Evolutionary conservation across 2,888 invertebrate genomes (phyloP).

Genomic region (Mimumesa dahlbomi): DNA sequence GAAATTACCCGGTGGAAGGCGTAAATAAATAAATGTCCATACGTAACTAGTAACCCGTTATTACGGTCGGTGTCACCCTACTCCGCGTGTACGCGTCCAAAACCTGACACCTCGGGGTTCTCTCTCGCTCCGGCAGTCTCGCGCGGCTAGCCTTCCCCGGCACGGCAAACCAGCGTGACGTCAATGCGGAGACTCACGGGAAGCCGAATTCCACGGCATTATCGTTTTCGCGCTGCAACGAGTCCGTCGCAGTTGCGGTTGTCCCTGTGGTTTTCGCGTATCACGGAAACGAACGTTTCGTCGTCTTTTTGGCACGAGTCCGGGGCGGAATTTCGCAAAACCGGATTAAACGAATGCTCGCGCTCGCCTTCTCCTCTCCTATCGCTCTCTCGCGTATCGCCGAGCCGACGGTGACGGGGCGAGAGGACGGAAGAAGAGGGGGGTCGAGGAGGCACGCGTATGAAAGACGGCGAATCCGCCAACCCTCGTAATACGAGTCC

Average conservation of each 20-base stretch:
- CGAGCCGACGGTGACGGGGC: constrained; percentile 15
- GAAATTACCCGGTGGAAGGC: constrained; percentile 66
- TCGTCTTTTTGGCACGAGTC: constrained; percentile 3
- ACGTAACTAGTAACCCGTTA: constrained; percentile 74
- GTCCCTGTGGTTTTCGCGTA: neutral
- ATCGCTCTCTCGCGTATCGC: no score
- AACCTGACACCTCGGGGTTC: constrained; percentile 44
- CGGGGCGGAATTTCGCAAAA: no score
- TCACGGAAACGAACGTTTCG: neutral
- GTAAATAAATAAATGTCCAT: constrained; percentile 75
- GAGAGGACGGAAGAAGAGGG: neutral
- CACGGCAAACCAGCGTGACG: constrained; percentile 37
- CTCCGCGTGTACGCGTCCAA: constrained; percentile 46
- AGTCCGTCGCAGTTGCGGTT: constrained; percentile 4
- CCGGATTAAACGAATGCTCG: no score
- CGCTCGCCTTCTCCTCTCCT: no score
- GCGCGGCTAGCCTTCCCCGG: constrained; percentile 14
- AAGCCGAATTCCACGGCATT: constrained; percentile 41
- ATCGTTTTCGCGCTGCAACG: constrained; percentile 38
- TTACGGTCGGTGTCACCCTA: constrained; percentile 71
- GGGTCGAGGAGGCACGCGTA: constrained; percentile 33
- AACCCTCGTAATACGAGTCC: constrained; percentile 69
- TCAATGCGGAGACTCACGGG: constrained; percentile 53
- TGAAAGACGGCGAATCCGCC: constrained; percentile 63
- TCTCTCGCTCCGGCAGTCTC: constrained; percentile 5